A percentile compares a stretch with the other conserved stretches of the same genome.
Conservation (phyloP, 2,797 vertebrate genomes). For the Oreochromis mossambicus region DNA sequence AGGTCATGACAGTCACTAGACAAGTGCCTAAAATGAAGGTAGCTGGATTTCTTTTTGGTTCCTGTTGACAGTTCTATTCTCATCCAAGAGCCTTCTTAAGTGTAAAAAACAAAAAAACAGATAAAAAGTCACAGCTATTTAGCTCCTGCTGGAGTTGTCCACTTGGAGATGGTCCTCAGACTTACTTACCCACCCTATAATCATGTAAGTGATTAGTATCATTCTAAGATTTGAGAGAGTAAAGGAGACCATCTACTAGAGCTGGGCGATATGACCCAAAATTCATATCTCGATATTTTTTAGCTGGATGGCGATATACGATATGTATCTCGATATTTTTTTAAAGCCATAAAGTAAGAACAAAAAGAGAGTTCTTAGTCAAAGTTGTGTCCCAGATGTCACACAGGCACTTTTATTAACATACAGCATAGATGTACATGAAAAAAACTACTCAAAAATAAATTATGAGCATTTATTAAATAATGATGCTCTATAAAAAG, state of each 20-base stretch:
- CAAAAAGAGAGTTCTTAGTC: too few species aligned
- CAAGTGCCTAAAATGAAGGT: background rate
- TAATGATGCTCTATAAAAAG: too few species aligned
- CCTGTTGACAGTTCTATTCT: background rate
- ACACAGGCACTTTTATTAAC: too few species aligned
- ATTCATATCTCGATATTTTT: too few species aligned
- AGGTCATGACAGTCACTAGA: background rate
- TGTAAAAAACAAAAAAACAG: background rate
- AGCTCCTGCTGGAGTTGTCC: background rate
- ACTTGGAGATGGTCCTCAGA: background rate
- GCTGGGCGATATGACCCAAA: too few species aligned
- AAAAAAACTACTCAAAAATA: too few species aligned
- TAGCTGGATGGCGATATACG: too few species aligned
- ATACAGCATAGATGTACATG: too few species aligned
- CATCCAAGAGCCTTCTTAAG: background rate
- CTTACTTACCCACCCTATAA: background rate
- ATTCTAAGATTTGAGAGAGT: background rate
- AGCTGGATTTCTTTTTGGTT: background rate
- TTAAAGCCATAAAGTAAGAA: too few species aligned
- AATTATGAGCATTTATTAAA: too few species aligned
- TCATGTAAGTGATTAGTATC: background rate
- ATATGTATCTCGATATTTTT: too few species aligned
- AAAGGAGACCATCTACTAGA: background rate
- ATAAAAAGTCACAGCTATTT: background rate
- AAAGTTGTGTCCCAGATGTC: too few species aligned